These are phyloP conservation scores for Tenthredo amoena DNA, from an alignment of 2,888 invertebrate species.

Conservation along the genomic window DNA sequence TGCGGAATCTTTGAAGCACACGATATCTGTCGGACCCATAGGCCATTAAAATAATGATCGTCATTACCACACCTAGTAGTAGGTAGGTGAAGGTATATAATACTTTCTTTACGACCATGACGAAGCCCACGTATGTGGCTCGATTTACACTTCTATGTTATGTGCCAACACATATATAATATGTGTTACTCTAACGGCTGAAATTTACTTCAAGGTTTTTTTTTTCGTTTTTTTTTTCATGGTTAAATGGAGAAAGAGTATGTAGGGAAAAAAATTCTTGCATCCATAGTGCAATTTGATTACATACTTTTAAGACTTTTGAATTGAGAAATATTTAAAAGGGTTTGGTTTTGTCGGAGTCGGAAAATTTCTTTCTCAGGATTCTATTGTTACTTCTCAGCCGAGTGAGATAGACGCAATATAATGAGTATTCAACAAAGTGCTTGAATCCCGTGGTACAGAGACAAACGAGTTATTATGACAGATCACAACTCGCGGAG, in stretches of 20 bases:
- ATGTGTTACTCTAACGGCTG: not conserved
- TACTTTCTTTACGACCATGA: slow-evolving; percentile 27
- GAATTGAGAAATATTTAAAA: not conserved
- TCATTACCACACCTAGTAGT: slow-evolving; percentile 34
- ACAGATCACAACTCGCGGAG: slow-evolving; percentile 57
- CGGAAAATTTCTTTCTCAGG: not conserved
- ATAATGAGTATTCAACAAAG: not conserved
- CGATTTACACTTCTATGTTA: not conserved
- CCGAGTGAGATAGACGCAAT: not conserved
- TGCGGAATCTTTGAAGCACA: not conserved
- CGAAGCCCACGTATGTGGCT: not conserved
- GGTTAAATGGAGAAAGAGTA: not conserved
- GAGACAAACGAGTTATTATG: slow-evolving; percentile 55
- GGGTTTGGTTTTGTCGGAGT: not conserved
- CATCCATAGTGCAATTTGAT: not conserved
- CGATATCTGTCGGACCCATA: not conserved
- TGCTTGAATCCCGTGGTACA: not conserved
- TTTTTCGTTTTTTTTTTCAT: not conserved
- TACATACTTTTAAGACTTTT: not conserved
- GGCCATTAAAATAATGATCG: slow-evolving; percentile 21
- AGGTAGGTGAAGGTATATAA: not conserved
- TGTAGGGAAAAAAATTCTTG: not conserved
- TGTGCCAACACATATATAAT: not conserved
- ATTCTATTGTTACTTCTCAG: not conserved
- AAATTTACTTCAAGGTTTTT: not conserved